Percentiles rank a stretch among this genome's conserved stretches.
Conservation (phyloP, 2,888 invertebrate genomes). For the Microctonus brassicae region DNA sequence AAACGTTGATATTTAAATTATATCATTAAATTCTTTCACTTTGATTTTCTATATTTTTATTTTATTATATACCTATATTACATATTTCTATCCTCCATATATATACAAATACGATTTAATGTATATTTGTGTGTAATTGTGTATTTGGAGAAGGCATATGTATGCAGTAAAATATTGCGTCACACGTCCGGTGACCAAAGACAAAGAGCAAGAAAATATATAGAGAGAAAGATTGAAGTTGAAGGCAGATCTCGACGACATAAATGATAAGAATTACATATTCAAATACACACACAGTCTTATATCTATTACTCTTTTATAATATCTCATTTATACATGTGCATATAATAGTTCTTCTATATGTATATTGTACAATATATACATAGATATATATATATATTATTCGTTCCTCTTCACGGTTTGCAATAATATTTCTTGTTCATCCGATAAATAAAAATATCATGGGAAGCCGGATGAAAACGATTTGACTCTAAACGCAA, state of each 20-base stretch:
- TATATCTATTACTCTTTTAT: background rate
- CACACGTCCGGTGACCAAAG: slow-evolving; percentile 15
- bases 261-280: slow-evolving; percentile 22
- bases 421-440: slow-evolving; percentile 25
- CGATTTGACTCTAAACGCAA: background rate
- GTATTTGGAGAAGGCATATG: background rate
- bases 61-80: no score
- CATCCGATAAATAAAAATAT: slow-evolving; percentile 22
- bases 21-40: no score
- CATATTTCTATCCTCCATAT: background rate
- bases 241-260: slow-evolving; percentile 19
- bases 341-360: no score
- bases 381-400: no score
- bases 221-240: slow-evolving; percentile 17
- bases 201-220: background rate
- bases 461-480: slow-evolving; percentile 29
- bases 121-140: no score
- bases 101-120: background rate
- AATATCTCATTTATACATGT: no score
- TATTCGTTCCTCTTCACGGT: slow-evolving; percentile 1
- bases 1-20: no score
- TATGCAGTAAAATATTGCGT: slow-evolving; percentile 9
- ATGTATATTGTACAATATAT: no score
- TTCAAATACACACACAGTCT: slow-evolving; percentile 5
- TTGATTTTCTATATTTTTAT: no score